Conservation (phyloP, 1,140 invertebrate species). For the Nasonia vitripennis region DNA sequence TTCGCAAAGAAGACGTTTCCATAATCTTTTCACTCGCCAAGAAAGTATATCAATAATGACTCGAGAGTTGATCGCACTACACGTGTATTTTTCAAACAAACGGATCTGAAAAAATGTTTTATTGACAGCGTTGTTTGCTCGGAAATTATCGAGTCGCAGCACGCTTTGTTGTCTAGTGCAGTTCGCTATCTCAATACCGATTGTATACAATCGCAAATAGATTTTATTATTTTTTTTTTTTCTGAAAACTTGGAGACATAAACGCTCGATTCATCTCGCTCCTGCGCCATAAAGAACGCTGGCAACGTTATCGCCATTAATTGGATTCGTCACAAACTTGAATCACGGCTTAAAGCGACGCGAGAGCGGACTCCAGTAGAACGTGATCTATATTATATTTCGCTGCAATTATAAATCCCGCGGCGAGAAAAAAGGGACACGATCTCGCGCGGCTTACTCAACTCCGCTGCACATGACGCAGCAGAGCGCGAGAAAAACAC, state of each 20-base stretch:
- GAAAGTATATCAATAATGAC: too few species aligned
- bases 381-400: neutral
- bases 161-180: too few species aligned
- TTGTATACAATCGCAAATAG: neutral
- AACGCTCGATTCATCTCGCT: too few species aligned
- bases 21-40: too few species aligned
- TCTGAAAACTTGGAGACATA: neutral
- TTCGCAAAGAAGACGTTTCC: too few species aligned
- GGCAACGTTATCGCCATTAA: neutral
- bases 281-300: neutral
- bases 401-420: neutral
- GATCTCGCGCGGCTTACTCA: neutral
- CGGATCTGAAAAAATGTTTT: too few species aligned
- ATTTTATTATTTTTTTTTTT: too few species aligned
- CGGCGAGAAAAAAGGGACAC: neutral
- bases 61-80: too few species aligned
- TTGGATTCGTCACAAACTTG: constrained; percentile 35
- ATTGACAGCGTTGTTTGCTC: too few species aligned
- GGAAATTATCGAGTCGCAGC: too few species aligned
- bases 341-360: constrained; percentile 7
- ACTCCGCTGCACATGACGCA: neutral
- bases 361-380: neutral
- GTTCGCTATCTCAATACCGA: too few species aligned
- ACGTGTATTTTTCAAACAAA: too few species aligned
- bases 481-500: constrained; percentile 8